These are phyloP conservation scores for Lepidurus couesii DNA, from an alignment of 1,140 invertebrate species.

Conservation along the genomic window DNA sequence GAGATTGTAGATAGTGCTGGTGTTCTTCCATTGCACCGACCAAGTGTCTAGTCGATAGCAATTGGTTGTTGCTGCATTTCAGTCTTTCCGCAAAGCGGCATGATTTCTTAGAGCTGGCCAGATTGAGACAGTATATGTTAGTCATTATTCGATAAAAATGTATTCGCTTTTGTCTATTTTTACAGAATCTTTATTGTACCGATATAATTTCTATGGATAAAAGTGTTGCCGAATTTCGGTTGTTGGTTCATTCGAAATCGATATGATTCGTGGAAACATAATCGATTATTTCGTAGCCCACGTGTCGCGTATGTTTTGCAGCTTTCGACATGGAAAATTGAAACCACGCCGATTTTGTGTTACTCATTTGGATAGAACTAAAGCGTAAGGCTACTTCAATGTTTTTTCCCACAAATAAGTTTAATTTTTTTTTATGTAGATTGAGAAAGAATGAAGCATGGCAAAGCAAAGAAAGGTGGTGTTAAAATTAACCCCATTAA, in stretches of 20 bases:
- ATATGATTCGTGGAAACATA: not conserved
- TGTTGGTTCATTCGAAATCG: not conserved
- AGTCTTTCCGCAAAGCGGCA: too few relatives aligned
- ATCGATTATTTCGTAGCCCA: not conserved
- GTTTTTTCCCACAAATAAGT: not conserved
- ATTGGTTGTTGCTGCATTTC: not conserved
- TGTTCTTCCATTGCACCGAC: not conserved
- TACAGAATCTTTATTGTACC: not conserved
- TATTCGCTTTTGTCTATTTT: not conserved
- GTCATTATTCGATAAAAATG: not conserved
- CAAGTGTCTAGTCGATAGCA: not conserved
- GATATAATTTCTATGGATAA: not conserved
- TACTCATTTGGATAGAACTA: not conserved
- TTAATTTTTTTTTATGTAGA: not conserved
- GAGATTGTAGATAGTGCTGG: not conserved
- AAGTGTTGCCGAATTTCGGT: too few relatives aligned
- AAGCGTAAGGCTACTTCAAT: not conserved
- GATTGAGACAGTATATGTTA: too few relatives aligned
- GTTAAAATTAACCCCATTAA: constrained; percentile 30
- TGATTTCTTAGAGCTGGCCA: too few relatives aligned
- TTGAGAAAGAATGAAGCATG: constrained; percentile 26
- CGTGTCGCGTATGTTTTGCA: not conserved
- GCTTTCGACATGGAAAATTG: not conserved
- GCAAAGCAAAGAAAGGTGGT: constrained; percentile 28
- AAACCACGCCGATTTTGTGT: not conserved